phyloP scores from a whole-genome alignment of 2,797 vertebrate genomes.

The Xenops minutus region DNA sequence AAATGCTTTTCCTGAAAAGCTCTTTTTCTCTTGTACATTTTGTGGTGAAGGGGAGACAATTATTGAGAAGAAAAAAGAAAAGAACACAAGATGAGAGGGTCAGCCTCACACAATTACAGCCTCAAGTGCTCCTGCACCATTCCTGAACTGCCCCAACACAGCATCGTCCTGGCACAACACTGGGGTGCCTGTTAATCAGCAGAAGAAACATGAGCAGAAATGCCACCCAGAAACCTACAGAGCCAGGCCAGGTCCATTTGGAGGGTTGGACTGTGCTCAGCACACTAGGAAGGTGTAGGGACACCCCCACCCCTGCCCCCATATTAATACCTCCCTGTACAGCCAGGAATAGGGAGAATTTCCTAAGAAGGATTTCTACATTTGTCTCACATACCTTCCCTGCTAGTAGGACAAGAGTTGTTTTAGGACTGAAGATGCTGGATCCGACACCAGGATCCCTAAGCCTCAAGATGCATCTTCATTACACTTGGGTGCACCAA shows the following conservation, averaged over 20 bases:
- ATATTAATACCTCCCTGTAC: accelerated
- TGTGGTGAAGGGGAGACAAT: conserved; percentile 18
- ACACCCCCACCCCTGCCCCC: neutral
- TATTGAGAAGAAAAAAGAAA: conserved; percentile 7
- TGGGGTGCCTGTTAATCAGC: neutral
- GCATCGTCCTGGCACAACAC: neutral
- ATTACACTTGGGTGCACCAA: neutral
- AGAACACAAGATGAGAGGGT: conserved; percentile 47
- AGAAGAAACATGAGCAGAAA: neutral
- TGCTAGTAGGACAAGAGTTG: neutral
- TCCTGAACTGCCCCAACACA: neutral
- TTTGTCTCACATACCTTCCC: neutral
- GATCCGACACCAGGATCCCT: neutral
- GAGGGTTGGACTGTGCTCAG: neutral
- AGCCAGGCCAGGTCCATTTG: neutral
- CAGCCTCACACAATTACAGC: neutral
- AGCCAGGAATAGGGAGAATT: neutral
- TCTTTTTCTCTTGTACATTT: neutral
- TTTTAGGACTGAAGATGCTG: neutral
- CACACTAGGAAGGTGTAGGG: neutral
- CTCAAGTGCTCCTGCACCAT: neutral
- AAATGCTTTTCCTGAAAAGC: conserved; percentile 17
- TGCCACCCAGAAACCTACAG: neutral
- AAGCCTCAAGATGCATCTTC: accelerated
- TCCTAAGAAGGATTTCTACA: neutral